These are phyloP conservation scores for Nilaparvata lugens DNA, from an alignment of 1,140 invertebrate genomes.

Conservation along the genomic window DNA sequence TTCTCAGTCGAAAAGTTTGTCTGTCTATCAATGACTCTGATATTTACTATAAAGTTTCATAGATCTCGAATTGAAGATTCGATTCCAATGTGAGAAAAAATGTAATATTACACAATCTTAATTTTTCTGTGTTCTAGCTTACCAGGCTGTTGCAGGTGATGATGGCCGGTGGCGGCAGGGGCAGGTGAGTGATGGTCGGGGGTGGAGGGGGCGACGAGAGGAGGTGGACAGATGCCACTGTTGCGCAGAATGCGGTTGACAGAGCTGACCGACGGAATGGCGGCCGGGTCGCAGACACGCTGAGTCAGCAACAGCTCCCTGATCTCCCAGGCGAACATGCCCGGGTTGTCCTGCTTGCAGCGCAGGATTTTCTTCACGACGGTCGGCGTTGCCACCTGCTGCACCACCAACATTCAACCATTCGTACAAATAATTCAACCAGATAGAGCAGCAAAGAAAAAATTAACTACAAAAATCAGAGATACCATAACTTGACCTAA, in stretches of 20 bases:
- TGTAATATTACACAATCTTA: too few relatives aligned
- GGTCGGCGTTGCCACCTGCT: conserved; percentile 88
- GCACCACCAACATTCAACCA: conserved; percentile 35
- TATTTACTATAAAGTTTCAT: too few relatives aligned
- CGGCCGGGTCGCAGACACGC: conserved; percentile 73
- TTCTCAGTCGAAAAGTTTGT: too few relatives aligned
- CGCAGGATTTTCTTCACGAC: conserved; percentile 86
- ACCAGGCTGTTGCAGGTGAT: background rate
- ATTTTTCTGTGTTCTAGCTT: too few relatives aligned
- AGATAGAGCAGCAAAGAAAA: too few relatives aligned
- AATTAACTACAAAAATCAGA: too few relatives aligned
- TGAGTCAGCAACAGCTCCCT: conserved; percentile 75
- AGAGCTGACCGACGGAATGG: conserved; percentile 86
- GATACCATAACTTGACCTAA: too few relatives aligned
- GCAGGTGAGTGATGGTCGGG: background rate
- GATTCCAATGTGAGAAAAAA: too few relatives aligned
- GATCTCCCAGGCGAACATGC: conserved; percentile 91
- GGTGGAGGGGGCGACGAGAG: background rate
- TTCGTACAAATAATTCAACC: too few relatives aligned
- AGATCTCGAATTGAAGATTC: too few relatives aligned
- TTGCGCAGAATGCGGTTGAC: conserved; percentile 91
- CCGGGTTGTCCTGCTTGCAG: conserved; percentile 84
- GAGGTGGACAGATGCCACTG: conserved; percentile 35
- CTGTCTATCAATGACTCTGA: too few relatives aligned
- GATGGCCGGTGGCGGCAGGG: background rate